These are phyloP conservation scores for Falco naumanni DNA, from an alignment of 2,797 vertebrate species.

Conservation along the genomic window DNA sequence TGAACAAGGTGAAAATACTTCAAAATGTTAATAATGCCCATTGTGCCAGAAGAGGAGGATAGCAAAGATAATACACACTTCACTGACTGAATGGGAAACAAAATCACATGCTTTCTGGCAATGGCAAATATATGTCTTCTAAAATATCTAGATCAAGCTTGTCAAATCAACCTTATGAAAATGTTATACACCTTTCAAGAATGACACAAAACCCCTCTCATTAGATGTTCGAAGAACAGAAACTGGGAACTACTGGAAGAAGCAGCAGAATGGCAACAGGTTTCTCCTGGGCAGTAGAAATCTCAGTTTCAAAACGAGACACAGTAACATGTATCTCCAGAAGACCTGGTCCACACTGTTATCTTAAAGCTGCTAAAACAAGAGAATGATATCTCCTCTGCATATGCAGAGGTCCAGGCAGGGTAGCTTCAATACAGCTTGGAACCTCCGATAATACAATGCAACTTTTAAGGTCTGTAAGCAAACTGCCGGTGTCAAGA, in stretches of 20 bases:
- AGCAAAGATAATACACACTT: neutral
- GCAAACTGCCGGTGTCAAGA: neutral
- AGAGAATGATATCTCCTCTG: neutral
- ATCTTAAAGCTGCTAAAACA: neutral
- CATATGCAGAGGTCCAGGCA: neutral
- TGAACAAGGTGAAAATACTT: neutral
- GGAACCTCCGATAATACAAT: neutral
- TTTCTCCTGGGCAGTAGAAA: neutral
- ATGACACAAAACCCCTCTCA: neutral
- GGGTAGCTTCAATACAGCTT: neutral
- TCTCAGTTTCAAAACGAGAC: neutral
- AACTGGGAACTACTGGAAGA: neutral
- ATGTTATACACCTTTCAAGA: neutral
- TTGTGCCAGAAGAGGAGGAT: neutral
- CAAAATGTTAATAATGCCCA: neutral
- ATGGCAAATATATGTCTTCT: neutral
- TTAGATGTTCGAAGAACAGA: neutral
- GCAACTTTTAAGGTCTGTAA: neutral
- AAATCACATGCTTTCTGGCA: neutral
- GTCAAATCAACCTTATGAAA: neutral
- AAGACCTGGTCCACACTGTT: neutral
- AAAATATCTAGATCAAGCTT: neutral
- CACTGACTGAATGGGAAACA: neutral
- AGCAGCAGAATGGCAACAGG: neutral
- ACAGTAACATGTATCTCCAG: neutral